Conservation (phyloP, 92 coral and sea anemone genomes). For the Palythoa heliodiscus region DNA sequence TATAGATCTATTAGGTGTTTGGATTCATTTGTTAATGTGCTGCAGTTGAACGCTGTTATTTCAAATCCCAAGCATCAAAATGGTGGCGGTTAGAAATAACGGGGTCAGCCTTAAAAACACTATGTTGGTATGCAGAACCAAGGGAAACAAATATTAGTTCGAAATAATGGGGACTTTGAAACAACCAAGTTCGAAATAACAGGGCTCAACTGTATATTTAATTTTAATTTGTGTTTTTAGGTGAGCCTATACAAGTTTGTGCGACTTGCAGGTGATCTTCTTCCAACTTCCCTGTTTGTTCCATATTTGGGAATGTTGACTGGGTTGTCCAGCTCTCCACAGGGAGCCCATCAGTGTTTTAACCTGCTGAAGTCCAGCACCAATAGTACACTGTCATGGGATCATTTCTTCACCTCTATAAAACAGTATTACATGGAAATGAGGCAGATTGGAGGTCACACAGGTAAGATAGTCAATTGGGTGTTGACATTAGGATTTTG, state of each 20-base stretch:
- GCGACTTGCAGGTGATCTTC: constrained; percentile 93
- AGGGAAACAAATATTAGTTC: too few species aligned
- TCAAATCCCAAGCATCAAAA: too few species aligned
- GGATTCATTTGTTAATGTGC: neutral
- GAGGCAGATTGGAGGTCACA: constrained; percentile 75
- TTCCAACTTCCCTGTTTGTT: constrained; percentile 87
- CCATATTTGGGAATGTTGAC: constrained; percentile 93
- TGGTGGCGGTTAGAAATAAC: too few species aligned
- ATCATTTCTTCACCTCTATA: constrained; percentile 92
- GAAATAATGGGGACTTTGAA: too few species aligned
- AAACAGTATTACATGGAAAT: constrained; percentile 94
- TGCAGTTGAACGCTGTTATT: too few species aligned
- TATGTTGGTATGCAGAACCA: too few species aligned
- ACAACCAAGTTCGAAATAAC: too few species aligned
- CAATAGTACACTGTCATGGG: constrained; percentile 88
- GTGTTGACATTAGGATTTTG: too few species aligned
- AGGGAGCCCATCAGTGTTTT: constrained; percentile 94
- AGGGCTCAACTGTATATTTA: too few species aligned
- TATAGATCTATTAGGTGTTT: too few species aligned
- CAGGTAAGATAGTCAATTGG: constrained; percentile 49
- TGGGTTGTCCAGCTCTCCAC: constrained; percentile 84
- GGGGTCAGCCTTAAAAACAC: too few species aligned
- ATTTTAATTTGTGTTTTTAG: constrained; percentile 22
- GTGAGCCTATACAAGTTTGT: constrained; percentile 90
- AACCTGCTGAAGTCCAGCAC: constrained; percentile 88